Conservation (phyloP, 2,113 vertebrate species). For the Bambusicola thoracicus region DNA sequence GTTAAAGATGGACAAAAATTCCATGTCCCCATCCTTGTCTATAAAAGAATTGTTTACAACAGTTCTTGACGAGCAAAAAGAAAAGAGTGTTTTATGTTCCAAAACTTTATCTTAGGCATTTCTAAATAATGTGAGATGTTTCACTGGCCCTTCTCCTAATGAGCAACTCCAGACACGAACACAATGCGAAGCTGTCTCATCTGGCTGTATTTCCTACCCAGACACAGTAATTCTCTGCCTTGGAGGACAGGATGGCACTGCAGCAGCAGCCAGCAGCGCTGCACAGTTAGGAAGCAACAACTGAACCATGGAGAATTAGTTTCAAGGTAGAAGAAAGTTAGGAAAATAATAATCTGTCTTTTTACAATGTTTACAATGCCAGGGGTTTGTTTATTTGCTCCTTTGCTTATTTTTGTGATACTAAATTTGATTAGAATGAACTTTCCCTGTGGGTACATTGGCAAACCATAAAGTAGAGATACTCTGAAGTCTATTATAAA, state of each 20-base stretch:
- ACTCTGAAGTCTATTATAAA: slow-evolving; percentile 59
- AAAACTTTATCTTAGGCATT: not conserved
- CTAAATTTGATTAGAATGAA: slow-evolving; percentile 70
- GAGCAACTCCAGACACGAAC: not conserved
- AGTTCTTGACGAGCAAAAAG: not conserved
- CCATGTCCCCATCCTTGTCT: not conserved
- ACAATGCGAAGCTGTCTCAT: not conserved
- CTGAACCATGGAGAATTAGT: slow-evolving; percentile 49
- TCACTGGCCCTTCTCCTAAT: not conserved
- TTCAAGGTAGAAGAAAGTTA: slow-evolving; percentile 65
- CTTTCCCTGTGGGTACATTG: slow-evolving; percentile 54
- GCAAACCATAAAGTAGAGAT: slow-evolving; percentile 51
- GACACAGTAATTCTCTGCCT: not conserved
- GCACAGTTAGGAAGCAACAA: slow-evolving; percentile 8
- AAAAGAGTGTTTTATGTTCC: not conserved
- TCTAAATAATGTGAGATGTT: not conserved
- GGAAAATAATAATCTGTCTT: slow-evolving; percentile 45
- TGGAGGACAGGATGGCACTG: not conserved
- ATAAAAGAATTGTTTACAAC: not conserved
- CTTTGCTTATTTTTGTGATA: slow-evolving; percentile 59
- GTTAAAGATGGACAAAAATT: not conserved
- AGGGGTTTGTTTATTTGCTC: slow-evolving; percentile 50
- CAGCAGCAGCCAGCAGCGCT: not conserved
- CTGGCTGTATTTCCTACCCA: not conserved
- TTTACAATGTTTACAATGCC: slow-evolving; percentile 41